These are phyloP conservation scores for Conchocele bisecta DNA, from an alignment of 2,888 invertebrate genomes.

Conservation along the genomic window DNA sequence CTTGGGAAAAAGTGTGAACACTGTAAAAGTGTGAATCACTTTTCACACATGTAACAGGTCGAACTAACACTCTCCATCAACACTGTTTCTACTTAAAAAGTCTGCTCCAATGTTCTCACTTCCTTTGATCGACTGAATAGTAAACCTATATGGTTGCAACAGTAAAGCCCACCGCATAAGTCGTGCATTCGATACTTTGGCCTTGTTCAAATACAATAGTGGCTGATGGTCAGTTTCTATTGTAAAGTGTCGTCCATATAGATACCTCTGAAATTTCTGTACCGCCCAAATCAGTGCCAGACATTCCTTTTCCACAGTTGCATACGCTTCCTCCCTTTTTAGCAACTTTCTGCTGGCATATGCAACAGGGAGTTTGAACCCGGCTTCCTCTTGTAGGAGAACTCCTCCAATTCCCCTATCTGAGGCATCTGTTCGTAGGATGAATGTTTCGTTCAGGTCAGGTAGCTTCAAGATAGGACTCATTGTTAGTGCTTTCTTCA, in stretches of 20 bases:
- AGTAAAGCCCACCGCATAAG: constrained; percentile 4
- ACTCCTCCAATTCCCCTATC: constrained; percentile 29
- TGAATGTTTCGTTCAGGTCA: constrained; percentile 31
- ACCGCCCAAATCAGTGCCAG: constrained; percentile 58
- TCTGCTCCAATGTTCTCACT: not conserved
- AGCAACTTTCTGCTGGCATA: constrained; percentile 65
- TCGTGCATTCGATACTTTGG: not conserved
- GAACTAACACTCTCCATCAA: too few species aligned
- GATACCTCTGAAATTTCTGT: constrained; percentile 43
- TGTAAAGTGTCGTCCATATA: constrained; percentile 49
- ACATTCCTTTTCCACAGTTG: constrained; percentile 54
- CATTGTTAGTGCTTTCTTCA: constrained; percentile 14
- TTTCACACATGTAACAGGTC: too few species aligned
- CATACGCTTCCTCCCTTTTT: constrained; percentile 44
- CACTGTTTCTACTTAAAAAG: too few species aligned
- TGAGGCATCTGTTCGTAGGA: constrained; percentile 42
- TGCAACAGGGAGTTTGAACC: constrained; percentile 54
- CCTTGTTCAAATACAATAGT: not conserved
- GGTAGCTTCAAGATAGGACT: constrained; percentile 32
- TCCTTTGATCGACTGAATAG: not conserved
- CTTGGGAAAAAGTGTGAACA: too few species aligned
- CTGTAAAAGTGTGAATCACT: too few species aligned
- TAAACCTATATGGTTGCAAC: not conserved
- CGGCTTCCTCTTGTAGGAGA: constrained; percentile 29
- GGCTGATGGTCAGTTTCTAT: constrained; percentile 62